Conservation (phyloP, 2,888 invertebrate species). For the Drosophila falleni region DNA sequence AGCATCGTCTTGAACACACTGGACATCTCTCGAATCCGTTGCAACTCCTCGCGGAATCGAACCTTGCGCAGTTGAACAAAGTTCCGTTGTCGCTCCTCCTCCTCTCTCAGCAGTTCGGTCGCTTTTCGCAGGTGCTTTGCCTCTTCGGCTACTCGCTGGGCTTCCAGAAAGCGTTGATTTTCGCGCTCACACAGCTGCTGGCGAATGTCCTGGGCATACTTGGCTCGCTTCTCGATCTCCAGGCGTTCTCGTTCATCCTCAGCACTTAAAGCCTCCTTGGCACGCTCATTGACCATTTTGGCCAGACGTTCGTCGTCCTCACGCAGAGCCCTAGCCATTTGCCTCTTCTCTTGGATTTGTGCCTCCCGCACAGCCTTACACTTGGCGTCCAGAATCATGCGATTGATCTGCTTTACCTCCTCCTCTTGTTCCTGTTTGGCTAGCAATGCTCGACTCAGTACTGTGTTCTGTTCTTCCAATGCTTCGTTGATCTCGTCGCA, state of each 20-base stretch:
- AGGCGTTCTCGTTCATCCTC: constrained; percentile 81
- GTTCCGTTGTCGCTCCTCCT: constrained; percentile 80
- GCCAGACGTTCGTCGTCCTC: constrained; percentile 84
- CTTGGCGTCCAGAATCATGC: constrained; percentile 92
- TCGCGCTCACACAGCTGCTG: constrained; percentile 83
- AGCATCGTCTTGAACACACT: constrained; percentile 83
- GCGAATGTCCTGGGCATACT: constrained; percentile 83
- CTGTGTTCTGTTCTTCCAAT: constrained; percentile 86
- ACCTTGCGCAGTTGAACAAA: constrained; percentile 74
- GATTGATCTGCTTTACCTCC: constrained; percentile 90
- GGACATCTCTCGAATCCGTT: constrained; percentile 82
- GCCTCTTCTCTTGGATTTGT: constrained; percentile 89
- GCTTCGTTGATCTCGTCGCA: constrained; percentile 48
- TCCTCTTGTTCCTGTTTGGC: constrained; percentile 86
- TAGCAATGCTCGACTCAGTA: constrained; percentile 86
- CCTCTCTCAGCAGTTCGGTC: constrained; percentile 74
- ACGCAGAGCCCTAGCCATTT: constrained; percentile 78
- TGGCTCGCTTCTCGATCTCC: constrained; percentile 70
- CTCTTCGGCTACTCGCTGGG: constrained; percentile 84
- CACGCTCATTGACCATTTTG: constrained; percentile 81
- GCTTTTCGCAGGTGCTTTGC: constrained; percentile 80
- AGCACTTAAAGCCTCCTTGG: constrained; percentile 75
- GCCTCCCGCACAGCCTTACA: constrained; percentile 94
- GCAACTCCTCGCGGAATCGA: constrained; percentile 83
- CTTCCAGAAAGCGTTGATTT: constrained; percentile 82